Conservation (phyloP, 2,797 vertebrate species). For the Brachyalestes nurse region DNA sequence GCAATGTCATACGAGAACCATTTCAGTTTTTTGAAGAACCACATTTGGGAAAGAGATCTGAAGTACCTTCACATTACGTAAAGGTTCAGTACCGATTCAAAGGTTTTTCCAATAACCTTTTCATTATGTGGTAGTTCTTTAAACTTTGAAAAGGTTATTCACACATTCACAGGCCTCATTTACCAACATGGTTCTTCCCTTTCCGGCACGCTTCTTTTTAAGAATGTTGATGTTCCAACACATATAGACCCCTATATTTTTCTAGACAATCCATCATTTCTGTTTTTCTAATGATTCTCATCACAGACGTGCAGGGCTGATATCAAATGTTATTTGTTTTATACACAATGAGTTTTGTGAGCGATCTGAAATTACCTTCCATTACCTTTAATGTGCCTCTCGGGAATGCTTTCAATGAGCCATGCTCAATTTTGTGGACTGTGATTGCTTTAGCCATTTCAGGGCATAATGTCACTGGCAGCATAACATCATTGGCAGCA, state of each 20-base stretch:
- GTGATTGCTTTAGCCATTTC: slow-evolving; percentile 22
- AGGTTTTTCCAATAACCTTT: no score
- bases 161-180: no score
- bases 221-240: background rate
- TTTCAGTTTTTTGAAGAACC: no score
- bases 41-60: no score
- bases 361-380: slow-evolving; percentile 7
- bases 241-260: background rate
- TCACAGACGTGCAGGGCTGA: background rate
- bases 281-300: background rate
- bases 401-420: slow-evolving; percentile 22
- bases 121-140: no score
- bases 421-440: slow-evolving; percentile 17
- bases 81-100: no score
- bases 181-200: no score
- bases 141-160: no score
- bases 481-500: slow-evolving; percentile 13
- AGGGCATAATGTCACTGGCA: slow-evolving; percentile 17
- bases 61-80: no score
- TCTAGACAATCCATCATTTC: background rate
- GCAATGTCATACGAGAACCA: no score
- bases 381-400: slow-evolving; percentile 36
- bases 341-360: slow-evolving; percentile 13
- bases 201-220: no score
- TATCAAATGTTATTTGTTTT: slow-evolving; percentile 20